Evolutionary conservation across 2,888 invertebrate species (phyloP), one percentile per base, ranked within the genome.

Genomic region (Papilio protenor): DNA sequence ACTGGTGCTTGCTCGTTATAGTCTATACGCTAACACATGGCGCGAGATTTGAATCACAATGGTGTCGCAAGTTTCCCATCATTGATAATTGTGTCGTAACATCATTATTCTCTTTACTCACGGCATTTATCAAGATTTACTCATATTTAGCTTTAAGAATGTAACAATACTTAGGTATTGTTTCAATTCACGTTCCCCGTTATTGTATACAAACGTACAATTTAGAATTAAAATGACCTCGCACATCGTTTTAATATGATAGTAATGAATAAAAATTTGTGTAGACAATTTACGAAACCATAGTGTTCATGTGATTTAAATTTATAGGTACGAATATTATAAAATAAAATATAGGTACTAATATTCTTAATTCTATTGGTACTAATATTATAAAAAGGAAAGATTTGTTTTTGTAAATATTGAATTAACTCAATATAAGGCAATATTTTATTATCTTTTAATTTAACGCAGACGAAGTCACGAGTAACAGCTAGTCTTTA

Each of bases 51-150:
- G 45, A 80, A 83, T 84, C 84, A 81, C 83, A 80, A 81, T 76
- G 82, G 79, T 85, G 85, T 85, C 84, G 87, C 87, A 91, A 91
- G 83, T 80, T 90, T 92, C 92, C 87, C 92, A 91, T 91, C 90
- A 90, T 88, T 92, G 90, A 90, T 89, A 89, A 90, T 87, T 85
- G 89, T 93, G 89, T 91, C 86, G 92, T 89, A 92, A 93, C 87
- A 84, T 88, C 87, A 92, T 92, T 92, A 91, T 91, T 87, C 87
- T 88, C 85, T 87, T 89, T 91, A 90, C 90, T 89, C 90, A 92
- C 90, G 89, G 84, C 87, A 85, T 82, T 85, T 87, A 92, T 91
- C 89, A 89, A 91, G 90, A 92, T 92, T 82, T 79, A 78, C 76
- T 71, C 78, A 76, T 73, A 75, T 64, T 75, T 27, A 78, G n/a